Evolutionary conservation across 2,113 vertebrate genomes (phyloP).

Genomic region (Psilopsiagon aurifrons): DNA sequence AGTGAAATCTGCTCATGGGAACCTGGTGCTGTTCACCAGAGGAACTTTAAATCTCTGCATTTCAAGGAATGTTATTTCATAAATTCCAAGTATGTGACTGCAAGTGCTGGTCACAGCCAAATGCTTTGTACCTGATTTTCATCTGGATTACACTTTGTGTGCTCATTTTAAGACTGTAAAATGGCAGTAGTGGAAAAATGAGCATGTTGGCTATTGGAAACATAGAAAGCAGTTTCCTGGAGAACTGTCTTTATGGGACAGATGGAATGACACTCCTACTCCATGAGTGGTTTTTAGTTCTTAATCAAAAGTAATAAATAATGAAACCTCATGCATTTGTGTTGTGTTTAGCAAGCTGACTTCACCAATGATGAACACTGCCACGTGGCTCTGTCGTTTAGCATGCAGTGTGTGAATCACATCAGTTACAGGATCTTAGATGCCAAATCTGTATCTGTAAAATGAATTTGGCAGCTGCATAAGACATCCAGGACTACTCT

Average conservation of each 20-base stretch:
- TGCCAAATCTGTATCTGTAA: neutral
- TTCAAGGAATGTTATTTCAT: neutral
- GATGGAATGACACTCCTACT: neutral
- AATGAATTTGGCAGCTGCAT: neutral
- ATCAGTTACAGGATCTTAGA: accelerated
- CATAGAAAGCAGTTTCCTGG: neutral
- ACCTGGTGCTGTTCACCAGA: neutral
- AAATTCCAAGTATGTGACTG: accelerated
- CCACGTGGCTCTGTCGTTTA: neutral
- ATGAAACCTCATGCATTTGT: accelerated
- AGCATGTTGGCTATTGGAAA: neutral
- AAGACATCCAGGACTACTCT: neutral
- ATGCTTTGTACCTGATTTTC: neutral
- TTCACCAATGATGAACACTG: neutral
- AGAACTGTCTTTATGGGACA: neutral
- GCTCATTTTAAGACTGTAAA: neutral
- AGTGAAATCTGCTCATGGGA: neutral
- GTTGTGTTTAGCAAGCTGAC: neutral
- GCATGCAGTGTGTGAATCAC: neutral
- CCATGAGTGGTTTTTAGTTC: neutral
- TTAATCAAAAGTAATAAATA: neutral
- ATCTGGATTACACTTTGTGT: neutral
- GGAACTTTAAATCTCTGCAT: neutral
- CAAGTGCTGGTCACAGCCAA: neutral
- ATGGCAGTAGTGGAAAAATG: neutral